Evolutionary conservation across 2,888 invertebrate genomes (phyloP).

Genomic region (Phorcus lineatus): DNA sequence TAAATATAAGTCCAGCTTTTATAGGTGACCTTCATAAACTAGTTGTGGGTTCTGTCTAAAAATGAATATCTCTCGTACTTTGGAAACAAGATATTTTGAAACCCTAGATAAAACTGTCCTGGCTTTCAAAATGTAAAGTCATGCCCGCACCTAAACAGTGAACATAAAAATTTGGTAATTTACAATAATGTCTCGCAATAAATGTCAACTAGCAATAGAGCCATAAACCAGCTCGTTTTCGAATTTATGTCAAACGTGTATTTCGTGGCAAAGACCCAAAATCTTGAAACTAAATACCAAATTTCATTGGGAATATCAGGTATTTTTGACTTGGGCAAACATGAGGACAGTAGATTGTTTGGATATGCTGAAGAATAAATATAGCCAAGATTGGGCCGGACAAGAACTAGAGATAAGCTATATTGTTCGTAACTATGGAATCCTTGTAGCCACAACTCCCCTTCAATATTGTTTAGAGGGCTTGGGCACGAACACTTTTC

Average conservation of each 20-base stretch:
- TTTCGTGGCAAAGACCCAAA: conserved; percentile 2
- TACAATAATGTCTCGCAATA: background rate
- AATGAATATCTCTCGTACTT: conserved; percentile 18
- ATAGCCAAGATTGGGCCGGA: conserved; percentile 7
- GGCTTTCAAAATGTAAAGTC: conserved; percentile 1
- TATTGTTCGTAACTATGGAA: conserved; percentile 23
- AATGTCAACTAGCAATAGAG: background rate
- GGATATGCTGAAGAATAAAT: conserved; percentile 19
- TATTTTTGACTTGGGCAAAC: conserved; percentile 20
- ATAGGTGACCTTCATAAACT: conserved; percentile 18
- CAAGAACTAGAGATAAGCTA: background rate
- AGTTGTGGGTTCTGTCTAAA: conserved; percentile 2
- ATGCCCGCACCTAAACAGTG: background rate
- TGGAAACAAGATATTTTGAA: conserved; percentile 18
- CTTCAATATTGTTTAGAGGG: conserved; percentile 10
- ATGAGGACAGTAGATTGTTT: background rate
- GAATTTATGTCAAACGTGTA: conserved; percentile 24
- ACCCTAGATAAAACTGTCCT: background rate
- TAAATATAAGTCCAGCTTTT: background rate
- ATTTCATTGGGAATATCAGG: conserved; percentile 19
- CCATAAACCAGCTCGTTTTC: background rate
- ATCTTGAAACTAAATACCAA: conserved; percentile 21
- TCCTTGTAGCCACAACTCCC: background rate
- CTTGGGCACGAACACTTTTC: conserved; percentile 4
- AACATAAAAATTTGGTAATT: conserved; percentile 19